Evolutionary conservation across 2,797 vertebrate species (phyloP).

Genomic region (Anabacerthia variegaticeps): DNA sequence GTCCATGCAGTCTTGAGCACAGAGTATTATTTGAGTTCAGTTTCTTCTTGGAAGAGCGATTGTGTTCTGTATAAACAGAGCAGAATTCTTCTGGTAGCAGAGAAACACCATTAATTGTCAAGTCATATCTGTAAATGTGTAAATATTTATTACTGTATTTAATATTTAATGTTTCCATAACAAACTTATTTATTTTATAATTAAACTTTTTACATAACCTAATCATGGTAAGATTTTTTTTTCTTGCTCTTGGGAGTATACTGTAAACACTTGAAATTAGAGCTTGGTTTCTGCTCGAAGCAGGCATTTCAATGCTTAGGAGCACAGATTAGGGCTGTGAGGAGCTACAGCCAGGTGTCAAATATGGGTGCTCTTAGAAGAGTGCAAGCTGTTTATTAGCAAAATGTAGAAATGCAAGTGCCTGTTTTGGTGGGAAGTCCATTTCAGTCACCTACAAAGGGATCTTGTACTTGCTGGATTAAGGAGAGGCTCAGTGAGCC

Average conservation of each 20-base stretch:
- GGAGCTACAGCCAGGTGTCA: neutral
- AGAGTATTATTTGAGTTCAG: constrained; percentile 23
- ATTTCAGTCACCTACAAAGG: neutral
- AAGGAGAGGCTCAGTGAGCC: neutral
- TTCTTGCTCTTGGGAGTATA: neutral
- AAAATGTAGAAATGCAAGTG: neutral
- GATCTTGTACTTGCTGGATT: neutral
- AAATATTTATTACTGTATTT: constrained; percentile 79
- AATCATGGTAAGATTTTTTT: neutral
- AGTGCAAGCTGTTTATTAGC: constrained; percentile 15
- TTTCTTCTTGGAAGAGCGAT: constrained; percentile 27
- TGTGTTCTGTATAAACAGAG: constrained; percentile 49
- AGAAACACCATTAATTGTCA: constrained; percentile 45
- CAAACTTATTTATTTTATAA: constrained; percentile 79
- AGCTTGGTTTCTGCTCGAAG: constrained; percentile 18
- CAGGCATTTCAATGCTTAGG: neutral
- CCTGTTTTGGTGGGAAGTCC: neutral
- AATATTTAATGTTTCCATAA: constrained; percentile 77
- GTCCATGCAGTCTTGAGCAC: neutral
- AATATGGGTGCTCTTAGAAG: neutral
- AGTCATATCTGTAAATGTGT: constrained; percentile 74
- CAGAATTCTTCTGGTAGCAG: constrained; percentile 34
- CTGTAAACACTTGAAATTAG: constrained; percentile 31
- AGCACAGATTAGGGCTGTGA: neutral
- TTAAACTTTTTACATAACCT: constrained; percentile 76